phyloP scores from a whole-genome alignment of 2,113 vertebrate species.

The Corythornis vintsioides region DNA sequence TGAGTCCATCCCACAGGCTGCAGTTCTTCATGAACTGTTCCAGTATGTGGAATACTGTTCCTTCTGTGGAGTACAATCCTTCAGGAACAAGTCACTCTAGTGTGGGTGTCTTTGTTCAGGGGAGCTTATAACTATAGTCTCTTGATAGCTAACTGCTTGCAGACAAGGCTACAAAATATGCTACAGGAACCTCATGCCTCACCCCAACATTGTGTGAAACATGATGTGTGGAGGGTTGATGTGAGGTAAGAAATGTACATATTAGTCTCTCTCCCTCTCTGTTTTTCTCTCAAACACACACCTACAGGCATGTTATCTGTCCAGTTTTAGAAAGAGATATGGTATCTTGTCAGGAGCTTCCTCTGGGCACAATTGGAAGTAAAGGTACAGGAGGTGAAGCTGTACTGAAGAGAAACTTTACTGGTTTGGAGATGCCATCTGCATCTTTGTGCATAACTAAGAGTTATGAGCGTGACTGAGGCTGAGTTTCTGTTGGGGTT shows the following conservation, averaged over 20 bases:
- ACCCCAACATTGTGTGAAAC: neutral
- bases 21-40: neutral
- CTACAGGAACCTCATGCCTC: neutral
- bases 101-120: neutral
- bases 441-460: neutral
- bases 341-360: neutral
- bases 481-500: neutral
- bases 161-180: neutral
- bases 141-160: neutral
- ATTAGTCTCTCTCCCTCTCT: neutral
- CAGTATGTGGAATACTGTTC: neutral
- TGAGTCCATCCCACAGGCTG: neutral
- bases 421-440: neutral
- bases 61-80: neutral
- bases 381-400: neutral
- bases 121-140: neutral
- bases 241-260: neutral
- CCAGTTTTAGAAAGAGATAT: neutral
- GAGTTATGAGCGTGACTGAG: neutral
- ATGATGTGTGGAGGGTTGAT: neutral
- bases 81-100: neutral
- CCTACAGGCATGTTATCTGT: neutral
- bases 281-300: neutral
- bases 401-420: neutral
- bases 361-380: neutral